These are phyloP conservation scores for Chorisops tibialis DNA, from an alignment of 2,888 invertebrate species.

Conservation along the genomic window DNA sequence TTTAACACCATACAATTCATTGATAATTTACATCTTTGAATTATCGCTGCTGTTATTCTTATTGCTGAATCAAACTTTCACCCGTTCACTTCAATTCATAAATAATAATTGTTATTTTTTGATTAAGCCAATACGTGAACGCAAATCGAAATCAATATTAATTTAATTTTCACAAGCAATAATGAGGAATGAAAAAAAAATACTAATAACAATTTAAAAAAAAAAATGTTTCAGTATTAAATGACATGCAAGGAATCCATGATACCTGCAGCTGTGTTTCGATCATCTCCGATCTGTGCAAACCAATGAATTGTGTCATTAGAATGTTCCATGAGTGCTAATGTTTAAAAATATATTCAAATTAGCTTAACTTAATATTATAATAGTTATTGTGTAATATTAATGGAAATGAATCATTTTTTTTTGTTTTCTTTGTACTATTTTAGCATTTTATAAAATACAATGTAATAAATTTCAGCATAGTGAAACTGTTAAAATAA, in stretches of 20 bases:
- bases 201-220: too few relatives aligned
- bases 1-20: background rate
- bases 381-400: too few relatives aligned
- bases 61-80: constrained; percentile 19
- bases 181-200: background rate
- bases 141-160: background rate
- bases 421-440: background rate
- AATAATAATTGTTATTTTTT: constrained; percentile 12
- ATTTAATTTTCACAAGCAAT: constrained; percentile 1
- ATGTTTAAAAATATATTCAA: constrained; percentile 23
- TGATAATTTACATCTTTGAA: background rate
- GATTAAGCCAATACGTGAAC: constrained; percentile 1
- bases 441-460: background rate
- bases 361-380: constrained; percentile 12
- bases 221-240: background rate
- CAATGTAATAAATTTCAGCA: too few relatives aligned
- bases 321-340: constrained; percentile 35
- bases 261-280: constrained; percentile 44
- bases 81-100: constrained; percentile 3
- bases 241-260: constrained; percentile 4
- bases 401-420: too few relatives aligned
- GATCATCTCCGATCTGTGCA: constrained; percentile 51
- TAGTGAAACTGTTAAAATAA: background rate
- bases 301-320: constrained; percentile 49
- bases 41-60: background rate